Base-by-base conservation (phyloP, 2,113 vertebrate genomes). In the Lophotis ruficrista region DNA sequence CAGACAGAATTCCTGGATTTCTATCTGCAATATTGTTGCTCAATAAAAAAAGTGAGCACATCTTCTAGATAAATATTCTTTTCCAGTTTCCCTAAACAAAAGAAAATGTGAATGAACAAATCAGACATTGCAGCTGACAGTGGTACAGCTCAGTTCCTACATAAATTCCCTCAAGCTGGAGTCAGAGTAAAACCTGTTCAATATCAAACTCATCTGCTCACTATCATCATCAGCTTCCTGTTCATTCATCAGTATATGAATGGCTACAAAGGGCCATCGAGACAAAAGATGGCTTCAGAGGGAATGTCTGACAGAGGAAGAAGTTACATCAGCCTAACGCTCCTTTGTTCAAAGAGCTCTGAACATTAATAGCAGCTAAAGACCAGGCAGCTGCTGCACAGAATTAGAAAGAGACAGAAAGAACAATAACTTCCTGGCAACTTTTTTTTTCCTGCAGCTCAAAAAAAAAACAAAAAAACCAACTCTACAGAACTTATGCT, bases 271-370 rank as follows among this genome's bases (percentile, higher is more conserved):
- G 87, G 60, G 50, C 89, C 77, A 91, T 91, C 60, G 28, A 91
- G 93, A 97, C 95, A 96, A 97, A 96, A 95, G 95, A 93, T 96
- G 91, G 83, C 91, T 97, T 97, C 94, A 96, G 87, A 97, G 81
- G 69, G 93, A 89, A 91, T 6, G 81, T 68, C 93, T 89, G 57
- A 89, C 81, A 96, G 93, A 96, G 91, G 87, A 93, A 96, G 81
- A 82, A 92, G 89, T 95, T 96, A 94, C 89, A 96, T 95, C 96
- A 97, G 93, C 87, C 89, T 33, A 89, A 78, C 2, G 6, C 65
- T 71, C 57, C 73, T 95, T 95, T 97, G 95, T 96, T 94, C 96
- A 94, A 82, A 94, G 83, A 54, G 83, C 86, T 95, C 94, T 89
- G 89, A 96, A 93, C 95, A 89, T 95, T 96, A 96, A 96, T 76